phyloP scores from a whole-genome alignment of 64 coral and sea anemone species.

The Catalaphyllia jardinei region DNA sequence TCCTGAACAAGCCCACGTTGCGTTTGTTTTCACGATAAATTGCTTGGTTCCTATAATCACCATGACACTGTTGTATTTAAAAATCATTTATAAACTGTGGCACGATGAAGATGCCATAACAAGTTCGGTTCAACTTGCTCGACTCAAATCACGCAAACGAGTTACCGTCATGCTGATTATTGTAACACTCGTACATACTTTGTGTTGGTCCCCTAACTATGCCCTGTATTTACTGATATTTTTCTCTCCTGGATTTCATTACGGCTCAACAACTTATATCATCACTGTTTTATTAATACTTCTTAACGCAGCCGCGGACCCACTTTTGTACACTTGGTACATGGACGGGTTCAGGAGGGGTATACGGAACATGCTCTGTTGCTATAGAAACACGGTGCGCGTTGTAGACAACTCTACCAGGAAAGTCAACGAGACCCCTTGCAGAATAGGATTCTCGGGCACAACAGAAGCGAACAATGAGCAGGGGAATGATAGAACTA shows the following conservation, averaged over 20 bases:
- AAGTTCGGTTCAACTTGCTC: conserved; percentile 27
- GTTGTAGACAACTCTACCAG: not conserved
- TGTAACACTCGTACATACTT: conserved; percentile 42
- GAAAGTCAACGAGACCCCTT: not conserved
- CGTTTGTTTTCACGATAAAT: conserved; percentile 43
- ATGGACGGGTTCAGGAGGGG: conserved; percentile 35
- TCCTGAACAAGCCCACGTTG: conserved; percentile 35
- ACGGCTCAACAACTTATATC: conserved; percentile 61
- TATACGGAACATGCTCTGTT: conserved; percentile 31
- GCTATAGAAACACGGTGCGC: conserved; percentile 6
- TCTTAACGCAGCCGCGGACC: conserved; percentile 55
- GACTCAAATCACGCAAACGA: conserved; percentile 38
- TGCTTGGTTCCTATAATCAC: conserved; percentile 24
- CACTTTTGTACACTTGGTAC: conserved; percentile 61
- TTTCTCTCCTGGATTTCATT: conserved; percentile 18
- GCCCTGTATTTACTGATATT: conserved; percentile 55
- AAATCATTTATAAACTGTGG: conserved; percentile 64
- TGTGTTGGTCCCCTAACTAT: conserved; percentile 74
- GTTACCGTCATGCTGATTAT: conserved; percentile 49
- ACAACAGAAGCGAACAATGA: not conserved
- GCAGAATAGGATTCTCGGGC: not conserved
- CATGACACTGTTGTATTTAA: conserved; percentile 60
- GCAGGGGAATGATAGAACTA: not conserved
- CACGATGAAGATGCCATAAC: conserved; percentile 14
- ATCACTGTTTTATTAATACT: conserved; percentile 71